Conservation (phyloP, 2,113 vertebrate genomes). For the Calypte anna region DNA sequence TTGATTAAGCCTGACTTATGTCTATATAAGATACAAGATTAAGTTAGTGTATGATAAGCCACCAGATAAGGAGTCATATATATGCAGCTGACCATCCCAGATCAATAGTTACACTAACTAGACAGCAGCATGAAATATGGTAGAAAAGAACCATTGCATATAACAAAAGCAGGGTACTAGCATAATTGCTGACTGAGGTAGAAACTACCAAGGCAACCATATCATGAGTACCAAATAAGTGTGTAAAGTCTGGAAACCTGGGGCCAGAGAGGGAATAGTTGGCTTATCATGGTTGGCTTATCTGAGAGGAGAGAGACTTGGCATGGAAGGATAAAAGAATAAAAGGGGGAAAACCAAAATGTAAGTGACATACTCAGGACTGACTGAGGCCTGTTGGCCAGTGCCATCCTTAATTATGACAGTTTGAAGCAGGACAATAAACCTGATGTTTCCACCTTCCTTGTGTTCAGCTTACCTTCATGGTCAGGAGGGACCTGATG, state of each 20-base stretch:
- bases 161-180: background rate
- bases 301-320: background rate
- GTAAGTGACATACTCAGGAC: background rate
- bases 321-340: background rate
- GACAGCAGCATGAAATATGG: background rate
- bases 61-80: background rate
- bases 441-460: background rate
- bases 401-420: background rate
- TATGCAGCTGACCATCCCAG: background rate
- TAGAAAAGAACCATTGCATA: background rate
- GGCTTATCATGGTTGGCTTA: background rate
- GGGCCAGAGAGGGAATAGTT: background rate
- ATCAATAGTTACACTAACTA: background rate
- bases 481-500: background rate
- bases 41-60: background rate
- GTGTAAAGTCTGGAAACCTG: background rate
- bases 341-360: background rate
- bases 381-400: background rate
- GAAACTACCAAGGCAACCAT: background rate
- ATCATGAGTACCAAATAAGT: background rate
- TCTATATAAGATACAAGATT: background rate
- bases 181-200: background rate
- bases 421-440: background rate
- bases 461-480: background rate
- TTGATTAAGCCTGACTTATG: background rate